Percentiles rank a stretch among this genome's conserved stretches.
These are phyloP conservation scores for Spheniscus mendiculus DNA, from an alignment of 2,113 vertebrate species.

Conservation along the genomic window DNA sequence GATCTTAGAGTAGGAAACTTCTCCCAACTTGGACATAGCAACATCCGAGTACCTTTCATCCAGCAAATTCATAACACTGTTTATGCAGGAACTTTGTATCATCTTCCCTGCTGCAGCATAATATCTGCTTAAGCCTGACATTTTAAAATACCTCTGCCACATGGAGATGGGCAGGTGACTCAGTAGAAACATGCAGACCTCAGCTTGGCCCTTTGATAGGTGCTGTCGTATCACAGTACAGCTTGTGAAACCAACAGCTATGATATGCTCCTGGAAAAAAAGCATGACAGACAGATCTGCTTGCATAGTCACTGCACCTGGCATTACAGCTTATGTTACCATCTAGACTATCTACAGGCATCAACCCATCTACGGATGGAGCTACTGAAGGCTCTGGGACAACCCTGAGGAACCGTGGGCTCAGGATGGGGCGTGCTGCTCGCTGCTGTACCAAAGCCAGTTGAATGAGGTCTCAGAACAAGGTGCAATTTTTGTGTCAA, in stretches of 20 bases:
- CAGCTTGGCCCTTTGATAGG: neutral
- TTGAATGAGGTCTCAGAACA: neutral
- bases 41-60: neutral
- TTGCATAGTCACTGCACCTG: neutral
- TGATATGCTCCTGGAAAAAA: neutral
- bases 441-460: neutral
- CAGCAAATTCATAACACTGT: neutral
- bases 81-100: neutral
- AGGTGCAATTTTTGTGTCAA: neutral
- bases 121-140: neutral
- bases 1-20: neutral
- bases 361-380: neutral
- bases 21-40: neutral
- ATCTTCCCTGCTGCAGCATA: neutral
- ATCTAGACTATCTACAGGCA: neutral
- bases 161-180: neutral
- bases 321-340: neutral
- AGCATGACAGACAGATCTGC: neutral
- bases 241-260: neutral
- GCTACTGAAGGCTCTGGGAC: neutral
- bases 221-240: neutral
- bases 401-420: neutral
- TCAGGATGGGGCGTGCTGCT: accelerated
- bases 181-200: neutral
- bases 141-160: neutral